phyloP scores from a whole-genome alignment of 2,888 invertebrate genomes.

The Drosophila robusta region DNA sequence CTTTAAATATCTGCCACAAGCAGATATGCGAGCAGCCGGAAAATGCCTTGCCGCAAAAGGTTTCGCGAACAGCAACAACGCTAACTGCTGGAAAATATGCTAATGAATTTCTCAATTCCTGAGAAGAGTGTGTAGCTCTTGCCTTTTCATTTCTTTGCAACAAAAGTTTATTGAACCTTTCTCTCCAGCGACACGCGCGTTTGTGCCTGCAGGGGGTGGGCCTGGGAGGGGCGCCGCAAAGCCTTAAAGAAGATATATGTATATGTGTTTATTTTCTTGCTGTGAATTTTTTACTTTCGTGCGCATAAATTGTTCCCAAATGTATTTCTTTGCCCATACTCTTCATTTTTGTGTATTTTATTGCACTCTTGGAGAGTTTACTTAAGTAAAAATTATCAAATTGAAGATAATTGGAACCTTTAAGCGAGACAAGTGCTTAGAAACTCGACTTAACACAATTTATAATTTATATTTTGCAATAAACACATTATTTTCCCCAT shows the following conservation, averaged over 20 bases:
- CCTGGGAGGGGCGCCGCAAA: neutral
- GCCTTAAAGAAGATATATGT: neutral
- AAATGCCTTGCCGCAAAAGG: neutral
- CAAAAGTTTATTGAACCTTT: conserved; percentile 55
- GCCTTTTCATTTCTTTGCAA: neutral
- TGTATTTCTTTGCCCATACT: neutral
- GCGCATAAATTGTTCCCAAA: too few species aligned
- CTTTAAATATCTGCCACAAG: conserved; percentile 5
- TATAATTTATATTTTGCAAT: too few species aligned
- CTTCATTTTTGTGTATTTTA: neutral
- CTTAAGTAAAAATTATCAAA: too few species aligned
- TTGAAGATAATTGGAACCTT: neutral
- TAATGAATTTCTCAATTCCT: conserved; percentile 29
- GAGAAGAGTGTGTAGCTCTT: conserved; percentile 17
- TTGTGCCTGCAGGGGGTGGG: neutral
- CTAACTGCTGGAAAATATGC: conserved; percentile 27
- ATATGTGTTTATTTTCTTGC: neutral
- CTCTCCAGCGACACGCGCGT: conserved; percentile 11
- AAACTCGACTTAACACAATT: too few species aligned
- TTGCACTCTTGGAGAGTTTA: too few species aligned
- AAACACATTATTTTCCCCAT: too few species aligned
- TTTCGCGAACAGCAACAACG: too few species aligned
- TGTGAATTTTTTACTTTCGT: neutral
- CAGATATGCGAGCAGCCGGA: neutral
- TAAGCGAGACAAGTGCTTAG: too few species aligned